A percentile compares a stretch with the other conserved stretches of the same genome.
These are phyloP conservation scores for Oreotrochilus melanogaster DNA, from an alignment of 2,113 vertebrate species.

Conservation along the genomic window DNA sequence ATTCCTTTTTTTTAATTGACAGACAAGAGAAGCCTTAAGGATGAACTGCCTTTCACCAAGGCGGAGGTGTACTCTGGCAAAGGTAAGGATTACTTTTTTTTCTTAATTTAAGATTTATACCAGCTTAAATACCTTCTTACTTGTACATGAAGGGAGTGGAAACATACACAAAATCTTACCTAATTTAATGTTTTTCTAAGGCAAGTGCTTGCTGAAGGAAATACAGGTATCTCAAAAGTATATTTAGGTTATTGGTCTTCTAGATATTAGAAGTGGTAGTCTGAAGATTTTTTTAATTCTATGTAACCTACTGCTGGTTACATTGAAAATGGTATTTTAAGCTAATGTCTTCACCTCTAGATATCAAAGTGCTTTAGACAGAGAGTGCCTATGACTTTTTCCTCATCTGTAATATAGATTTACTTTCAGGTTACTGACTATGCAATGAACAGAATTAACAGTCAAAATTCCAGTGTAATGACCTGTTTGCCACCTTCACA, in stretches of 20 bases:
- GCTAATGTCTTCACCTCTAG: not conserved
- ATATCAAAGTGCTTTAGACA: not conserved
- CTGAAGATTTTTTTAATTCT: not conserved
- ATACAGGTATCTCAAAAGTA: not conserved
- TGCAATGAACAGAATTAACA: not conserved
- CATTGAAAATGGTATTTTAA: not conserved
- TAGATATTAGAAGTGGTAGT: not conserved
- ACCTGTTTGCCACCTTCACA: not conserved
- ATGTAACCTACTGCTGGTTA: not conserved
- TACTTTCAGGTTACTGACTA: not conserved
- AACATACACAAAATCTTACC: not conserved
- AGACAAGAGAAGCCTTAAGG: conserved; percentile 78
- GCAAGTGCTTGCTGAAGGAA: not conserved
- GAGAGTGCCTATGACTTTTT: not conserved
- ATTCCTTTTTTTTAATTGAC: not conserved
- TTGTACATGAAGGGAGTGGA: not conserved
- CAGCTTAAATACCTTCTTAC: not conserved
- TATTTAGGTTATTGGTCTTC: not conserved
- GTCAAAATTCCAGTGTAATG: not conserved
- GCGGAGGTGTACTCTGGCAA: conserved; percentile 18
- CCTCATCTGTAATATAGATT: not conserved
- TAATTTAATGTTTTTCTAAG: not conserved
- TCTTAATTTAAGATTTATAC: not conserved
- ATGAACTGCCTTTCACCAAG: conserved; percentile 59
- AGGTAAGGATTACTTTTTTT: conserved; percentile 56